Evolutionary conservation across 2,888 invertebrate genomes (phyloP).

Genomic region (Scaptomyza tumidula): DNA sequence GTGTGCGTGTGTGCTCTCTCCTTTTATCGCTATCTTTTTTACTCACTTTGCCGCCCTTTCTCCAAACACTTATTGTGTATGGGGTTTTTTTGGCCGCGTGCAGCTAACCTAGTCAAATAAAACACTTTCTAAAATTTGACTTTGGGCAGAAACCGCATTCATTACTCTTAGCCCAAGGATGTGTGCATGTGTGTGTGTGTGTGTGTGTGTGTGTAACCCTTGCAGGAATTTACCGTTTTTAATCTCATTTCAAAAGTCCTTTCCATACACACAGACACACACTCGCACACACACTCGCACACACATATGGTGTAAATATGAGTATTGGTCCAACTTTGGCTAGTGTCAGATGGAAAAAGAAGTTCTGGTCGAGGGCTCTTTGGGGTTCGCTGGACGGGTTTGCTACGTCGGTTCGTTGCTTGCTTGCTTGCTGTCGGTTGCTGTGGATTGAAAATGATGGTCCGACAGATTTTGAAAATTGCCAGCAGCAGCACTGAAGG

Average conservation of each 20-base stretch:
- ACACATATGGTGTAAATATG: conserved; percentile 74
- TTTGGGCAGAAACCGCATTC: conserved; percentile 82
- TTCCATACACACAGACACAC: conserved; percentile 44
- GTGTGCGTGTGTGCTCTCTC: no score
- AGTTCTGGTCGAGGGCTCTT: conserved; percentile 72
- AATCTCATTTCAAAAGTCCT: conserved; percentile 78
- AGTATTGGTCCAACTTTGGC: conserved; percentile 77
- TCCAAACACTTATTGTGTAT: conserved; percentile 16
- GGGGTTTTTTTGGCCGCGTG: conserved; percentile 37
- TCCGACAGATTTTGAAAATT: conserved; percentile 77
- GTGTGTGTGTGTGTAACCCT: conserved; percentile 52
- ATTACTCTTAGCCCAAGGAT: conserved; percentile 81
- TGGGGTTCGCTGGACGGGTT: conserved; percentile 39
- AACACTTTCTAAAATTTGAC: conserved; percentile 80
- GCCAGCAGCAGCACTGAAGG: conserved; percentile 46
- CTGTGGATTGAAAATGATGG: conserved; percentile 73
- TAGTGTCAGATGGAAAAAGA: conserved; percentile 81
- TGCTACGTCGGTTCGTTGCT: background rate
- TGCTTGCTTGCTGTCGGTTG: background rate
- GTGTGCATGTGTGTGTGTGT: conserved; percentile 9
- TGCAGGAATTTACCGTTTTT: conserved; percentile 80
- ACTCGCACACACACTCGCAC: conserved; percentile 28
- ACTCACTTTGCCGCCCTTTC: background rate
- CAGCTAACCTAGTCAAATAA: conserved; percentile 77
- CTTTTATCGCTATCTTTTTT: background rate